Evolutionary conservation across 2,113 vertebrate species (phyloP), one percentile per base, ranked within the genome.

Genomic region (Zosterops lateralis): DNA sequence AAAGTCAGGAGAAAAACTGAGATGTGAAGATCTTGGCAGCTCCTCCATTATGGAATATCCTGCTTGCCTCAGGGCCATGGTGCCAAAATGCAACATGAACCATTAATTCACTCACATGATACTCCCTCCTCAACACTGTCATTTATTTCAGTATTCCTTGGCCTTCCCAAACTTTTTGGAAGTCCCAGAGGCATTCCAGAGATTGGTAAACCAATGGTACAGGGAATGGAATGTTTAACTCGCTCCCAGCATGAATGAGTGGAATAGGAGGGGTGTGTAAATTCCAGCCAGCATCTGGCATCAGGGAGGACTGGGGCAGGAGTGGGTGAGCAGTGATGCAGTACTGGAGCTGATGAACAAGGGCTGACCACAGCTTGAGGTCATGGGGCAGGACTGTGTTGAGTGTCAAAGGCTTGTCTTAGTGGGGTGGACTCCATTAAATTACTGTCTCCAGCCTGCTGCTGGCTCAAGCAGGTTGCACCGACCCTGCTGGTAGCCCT

Each of bases 1-100:
- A 28, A 90, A 90, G 81, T 25, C 57, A 78, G 83, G 54, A 92
- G 48, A 84, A 89, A 42, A 90, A 78, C 67, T 82, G 95, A 84
- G 44, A 66, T 62, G 17, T 0, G 2, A 75, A 61, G 71, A 47
- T 61, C 74, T 94, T 96, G 89, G 90, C 89, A 93, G 66, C 47
- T 83, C 10, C 48, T 24, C 9, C 5, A 0, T 65, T 34, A 74
- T 95, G 86, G 72, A 87, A 84, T 91, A 84, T 82, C 86, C 57
- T 93, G 72, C 77, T 91, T 58, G 76, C 72, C 44, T 71, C 7
- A 13, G 75, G 60, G 31, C 45, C 8, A 0, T 25, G 36, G 29
- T 92, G 79, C 92, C 92, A 92, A 87, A 89, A 94, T 32, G 48
- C 45, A 95, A 25, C 40, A 74, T 0, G 4, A 89, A 51, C 75